Conservation (phyloP, 2,113 vertebrate genomes). For the Osmerus mordax region DNA sequence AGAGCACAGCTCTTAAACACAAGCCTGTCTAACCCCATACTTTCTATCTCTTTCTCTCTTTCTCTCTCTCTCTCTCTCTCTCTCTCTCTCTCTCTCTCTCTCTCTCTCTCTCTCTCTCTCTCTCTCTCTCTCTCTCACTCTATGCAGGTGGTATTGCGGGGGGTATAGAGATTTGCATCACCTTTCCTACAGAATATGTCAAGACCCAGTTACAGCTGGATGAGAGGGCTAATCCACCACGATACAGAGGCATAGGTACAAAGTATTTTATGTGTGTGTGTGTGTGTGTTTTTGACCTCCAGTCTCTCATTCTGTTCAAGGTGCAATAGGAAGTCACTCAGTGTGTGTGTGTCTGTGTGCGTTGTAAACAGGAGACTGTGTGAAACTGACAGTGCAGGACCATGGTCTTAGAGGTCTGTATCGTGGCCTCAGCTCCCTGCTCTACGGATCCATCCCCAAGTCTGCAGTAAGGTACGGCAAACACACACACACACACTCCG, state of each 20-base stretch:
- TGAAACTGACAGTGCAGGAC: slow-evolving; percentile 75
- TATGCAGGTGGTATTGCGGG: slow-evolving; percentile 69
- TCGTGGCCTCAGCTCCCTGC: slow-evolving; percentile 75
- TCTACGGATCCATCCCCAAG: slow-evolving; percentile 79
- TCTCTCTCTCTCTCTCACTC: slow-evolving; percentile 2
- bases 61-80: too few relatives aligned
- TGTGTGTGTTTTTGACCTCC: not conserved
- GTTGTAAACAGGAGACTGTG: slow-evolving; percentile 66
- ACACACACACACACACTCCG: not conserved
- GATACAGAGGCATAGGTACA: slow-evolving; percentile 71
- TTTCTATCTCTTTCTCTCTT: too few relatives aligned
- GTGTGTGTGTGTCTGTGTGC: slow-evolving; percentile 21
- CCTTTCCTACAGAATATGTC: slow-evolving; percentile 78
- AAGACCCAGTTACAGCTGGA: slow-evolving; percentile 79
- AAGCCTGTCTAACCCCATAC: too few relatives aligned
- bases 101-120: not conserved
- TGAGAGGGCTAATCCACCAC: slow-evolving; percentile 66
- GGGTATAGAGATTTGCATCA: slow-evolving; percentile 75
- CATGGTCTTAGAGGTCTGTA: slow-evolving; percentile 74
- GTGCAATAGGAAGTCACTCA: not conserved
- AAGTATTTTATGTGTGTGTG: slow-evolving; percentile 11
- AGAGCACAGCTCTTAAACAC: too few relatives aligned
- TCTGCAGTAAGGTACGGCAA: slow-evolving; percentile 72
- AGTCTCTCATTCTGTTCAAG: not conserved
- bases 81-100: too few relatives aligned